Evolutionary conservation across 2,888 invertebrate genomes (phyloP).

Genomic region (Drosophila subsilvestris): DNA sequence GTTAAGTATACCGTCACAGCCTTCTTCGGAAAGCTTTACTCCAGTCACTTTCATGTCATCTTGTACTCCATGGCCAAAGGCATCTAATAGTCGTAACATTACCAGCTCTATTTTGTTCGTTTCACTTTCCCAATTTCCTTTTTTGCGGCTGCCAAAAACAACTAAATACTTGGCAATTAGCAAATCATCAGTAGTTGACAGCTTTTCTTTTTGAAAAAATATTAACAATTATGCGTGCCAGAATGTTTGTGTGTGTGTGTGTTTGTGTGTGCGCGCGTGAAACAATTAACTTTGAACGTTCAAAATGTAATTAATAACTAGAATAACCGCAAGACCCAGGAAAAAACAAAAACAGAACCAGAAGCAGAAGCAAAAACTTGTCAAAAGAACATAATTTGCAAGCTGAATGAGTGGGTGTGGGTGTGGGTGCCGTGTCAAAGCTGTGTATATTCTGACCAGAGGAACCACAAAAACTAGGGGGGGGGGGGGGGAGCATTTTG

Average conservation of each 20-base stretch:
- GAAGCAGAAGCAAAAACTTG: conserved; percentile 21
- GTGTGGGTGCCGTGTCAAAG: background rate
- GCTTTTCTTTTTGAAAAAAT: conserved; percentile 47
- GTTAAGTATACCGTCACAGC: no score
- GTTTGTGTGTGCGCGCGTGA: background rate
- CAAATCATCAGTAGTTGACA: conserved; percentile 70
- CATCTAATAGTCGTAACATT: background rate
- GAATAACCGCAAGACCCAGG: conserved; percentile 5
- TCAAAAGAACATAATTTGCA: conserved; percentile 36
- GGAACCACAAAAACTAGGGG: background rate
- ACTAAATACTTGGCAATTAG: conserved; percentile 71
- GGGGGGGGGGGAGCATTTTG: conserved; percentile 1
- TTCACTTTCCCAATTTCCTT: conserved; percentile 12
- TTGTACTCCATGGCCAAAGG: background rate
- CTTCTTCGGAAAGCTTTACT: no score
- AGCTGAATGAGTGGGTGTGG: conserved; percentile 15
- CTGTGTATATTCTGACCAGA: conserved; percentile 2
- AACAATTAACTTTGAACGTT: conserved; percentile 45
- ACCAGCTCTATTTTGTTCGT: conserved; percentile 2
- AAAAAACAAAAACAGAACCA: background rate
- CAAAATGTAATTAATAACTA: conserved; percentile 36
- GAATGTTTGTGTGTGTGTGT: conserved; percentile 5
- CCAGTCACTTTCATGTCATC: no score
- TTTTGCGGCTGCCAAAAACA: conserved; percentile 14
- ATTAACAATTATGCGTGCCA: conserved; percentile 30